phyloP scores from a whole-genome alignment of 2,113 vertebrate genomes.

The Salvelinus sp. region DNA sequence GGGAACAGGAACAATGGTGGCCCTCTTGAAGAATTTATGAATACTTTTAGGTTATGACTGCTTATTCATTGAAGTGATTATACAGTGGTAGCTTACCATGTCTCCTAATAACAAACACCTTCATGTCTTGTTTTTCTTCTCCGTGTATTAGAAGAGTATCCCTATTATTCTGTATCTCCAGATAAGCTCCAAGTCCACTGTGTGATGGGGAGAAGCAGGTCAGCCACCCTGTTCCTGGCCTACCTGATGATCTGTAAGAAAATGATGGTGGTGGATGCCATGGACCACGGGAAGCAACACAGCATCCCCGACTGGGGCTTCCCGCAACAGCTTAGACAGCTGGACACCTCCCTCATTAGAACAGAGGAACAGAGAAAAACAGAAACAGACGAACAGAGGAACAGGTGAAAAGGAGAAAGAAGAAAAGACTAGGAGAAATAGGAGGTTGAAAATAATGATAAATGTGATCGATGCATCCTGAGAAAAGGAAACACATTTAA shows the following conservation, averaged over 20 bases:
- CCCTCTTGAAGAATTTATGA: too few species aligned
- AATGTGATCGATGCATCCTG: too few species aligned
- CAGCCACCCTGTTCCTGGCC: conserved; percentile 88
- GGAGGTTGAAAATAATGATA: not conserved
- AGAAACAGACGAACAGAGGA: not conserved
- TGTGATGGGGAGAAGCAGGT: conserved; percentile 95
- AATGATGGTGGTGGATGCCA: conserved; percentile 91
- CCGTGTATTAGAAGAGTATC: too few species aligned
- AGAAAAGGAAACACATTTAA: not conserved
- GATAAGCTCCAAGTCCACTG: conserved; percentile 94
- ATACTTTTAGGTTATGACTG: too few species aligned
- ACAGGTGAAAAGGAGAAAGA: too few species aligned
- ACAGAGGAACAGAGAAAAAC: conserved; percentile 48
- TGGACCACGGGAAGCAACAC: conserved; percentile 84
- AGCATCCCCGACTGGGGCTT: conserved; percentile 94
- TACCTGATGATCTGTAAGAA: conserved; percentile 92
- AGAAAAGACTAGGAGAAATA: too few species aligned
- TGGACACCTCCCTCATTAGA: conserved; percentile 80
- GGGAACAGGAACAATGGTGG: too few species aligned
- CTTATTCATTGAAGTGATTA: too few species aligned
- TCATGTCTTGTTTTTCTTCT: too few species aligned
- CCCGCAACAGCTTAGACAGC: conserved; percentile 89
- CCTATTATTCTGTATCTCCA: conserved; percentile 38
- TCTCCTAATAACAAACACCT: too few species aligned
- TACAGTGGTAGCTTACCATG: too few species aligned